A percentile compares a stretch with the other conserved stretches of the same genome.
Evolutionary conservation across 2,797 vertebrate genomes (phyloP).

Genomic region (Gastrophryne carolinensis): DNA sequence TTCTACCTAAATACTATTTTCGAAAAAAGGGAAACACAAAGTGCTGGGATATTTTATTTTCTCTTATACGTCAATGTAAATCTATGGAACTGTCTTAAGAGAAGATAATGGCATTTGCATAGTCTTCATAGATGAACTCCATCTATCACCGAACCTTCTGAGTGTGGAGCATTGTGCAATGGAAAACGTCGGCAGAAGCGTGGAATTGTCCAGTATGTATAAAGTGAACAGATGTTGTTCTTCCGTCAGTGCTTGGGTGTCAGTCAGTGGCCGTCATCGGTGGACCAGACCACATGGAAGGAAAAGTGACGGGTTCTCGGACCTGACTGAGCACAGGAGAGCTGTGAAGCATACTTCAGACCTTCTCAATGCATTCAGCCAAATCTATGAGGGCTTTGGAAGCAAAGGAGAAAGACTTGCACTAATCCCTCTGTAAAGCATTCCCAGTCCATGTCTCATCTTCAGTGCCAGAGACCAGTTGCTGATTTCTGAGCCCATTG

Average conservation of each 20-base stretch:
- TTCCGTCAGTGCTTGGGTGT: constrained; percentile 30
- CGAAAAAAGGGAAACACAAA: constrained; percentile 86
- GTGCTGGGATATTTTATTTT: constrained; percentile 89
- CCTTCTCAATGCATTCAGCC: constrained; percentile 30
- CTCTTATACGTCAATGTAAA: constrained; percentile 85
- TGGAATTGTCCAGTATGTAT: constrained; percentile 54
- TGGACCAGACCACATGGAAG: constrained; percentile 21
- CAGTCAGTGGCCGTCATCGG: constrained; percentile 14
- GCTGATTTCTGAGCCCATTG: constrained; percentile 3
- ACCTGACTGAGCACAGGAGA: constrained; percentile 11
- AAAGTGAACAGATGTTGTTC: constrained; percentile 55
- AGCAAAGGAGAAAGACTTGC: constrained; percentile 36
- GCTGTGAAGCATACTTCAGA: constrained; percentile 19
- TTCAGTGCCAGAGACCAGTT: constrained; percentile 18
- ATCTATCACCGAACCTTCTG: constrained; percentile 56
- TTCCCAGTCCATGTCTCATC: constrained; percentile 36
- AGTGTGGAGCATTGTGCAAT: constrained; percentile 55
- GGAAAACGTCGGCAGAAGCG: constrained; percentile 51
- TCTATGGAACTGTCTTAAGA: constrained; percentile 83
- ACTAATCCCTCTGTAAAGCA: constrained; percentile 42
- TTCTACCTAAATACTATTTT: constrained; percentile 75
- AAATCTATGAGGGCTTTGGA: constrained; percentile 35
- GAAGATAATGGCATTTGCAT: constrained; percentile 60
- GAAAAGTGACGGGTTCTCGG: neutral
- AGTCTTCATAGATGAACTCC: constrained; percentile 54